Evolutionary conservation across 2,888 invertebrate genomes (phyloP), one percentile per base, ranked within the genome.

Genomic region (Ophioninae sp.): DNA sequence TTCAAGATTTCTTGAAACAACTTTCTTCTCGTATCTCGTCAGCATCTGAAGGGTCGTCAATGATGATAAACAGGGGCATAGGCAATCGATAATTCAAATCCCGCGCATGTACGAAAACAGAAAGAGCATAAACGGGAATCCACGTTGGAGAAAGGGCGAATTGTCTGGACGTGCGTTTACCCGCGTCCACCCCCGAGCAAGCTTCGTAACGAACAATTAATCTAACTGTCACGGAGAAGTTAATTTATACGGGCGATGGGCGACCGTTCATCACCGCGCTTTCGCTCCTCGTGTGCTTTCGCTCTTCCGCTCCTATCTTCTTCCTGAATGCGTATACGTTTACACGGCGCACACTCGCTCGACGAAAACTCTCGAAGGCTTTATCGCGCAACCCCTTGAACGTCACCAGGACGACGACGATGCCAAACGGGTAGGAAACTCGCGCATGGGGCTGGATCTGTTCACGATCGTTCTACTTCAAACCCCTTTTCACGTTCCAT

Each of bases 151-250:
- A 79, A 59, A 74, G 62, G 65, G 69, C 73, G 56, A 72, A 39
- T 44, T 44, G 65, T 68, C 72, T 67, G 39, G 62, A 30, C 56
- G n/a, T 72, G 59, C 65, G 44, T 62, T 2, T 56, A 67, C 67
- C 69, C 50, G 50, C 41, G 78, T 75, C 68, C 68, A 73, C 81
- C 81, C 76, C 75, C 84, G 74, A 73, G 81, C 79, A 74, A 78
- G 78, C 82, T 77, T 81, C 81, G 85, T 85, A 83, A 87, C 88
- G 89, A 89, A 89, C 91, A 91, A 91, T 91, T 91, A 91, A 91
- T 91, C 91, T 91, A 89, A 89, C 89, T 88, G 91, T 91, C 91
- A 90, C 87, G 90, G 89, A 84, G 88, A 84, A 90, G 90, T 91
- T 91, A 91, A 91, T 91, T 91, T 91, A 91, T 91, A 90, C 90